Evolutionary conservation across 2,888 invertebrate genomes (phyloP), one percentile per base, ranked within the genome.

Genomic region (Gastrophysa polygoni): DNA sequence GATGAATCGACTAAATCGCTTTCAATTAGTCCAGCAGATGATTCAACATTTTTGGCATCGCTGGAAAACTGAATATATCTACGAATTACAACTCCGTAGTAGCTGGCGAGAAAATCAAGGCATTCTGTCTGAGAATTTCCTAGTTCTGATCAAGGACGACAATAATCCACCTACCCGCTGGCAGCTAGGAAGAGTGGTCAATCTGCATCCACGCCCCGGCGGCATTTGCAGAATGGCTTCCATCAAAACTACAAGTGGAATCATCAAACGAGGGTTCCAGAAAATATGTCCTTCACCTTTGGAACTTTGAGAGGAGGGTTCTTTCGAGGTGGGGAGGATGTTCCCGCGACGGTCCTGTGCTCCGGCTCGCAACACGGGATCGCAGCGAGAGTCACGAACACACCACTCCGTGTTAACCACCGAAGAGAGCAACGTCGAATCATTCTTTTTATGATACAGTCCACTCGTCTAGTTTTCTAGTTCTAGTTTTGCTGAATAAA

Each of bases 1-100:
- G n/a, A 10, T 47, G 11, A 57, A 57, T 3, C 28, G 57, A 17
- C 48, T 57, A n/a, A 21, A 48, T 21, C 55, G 43, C 16, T 57
- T 49, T 34, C 44, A 44, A 20, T n/a, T 55, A 17, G 29, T 72
- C 0, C 71, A 72, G 38, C 59, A 61, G 2, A 38, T 63, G 7
- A 17, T 29, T 1, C 72, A 73, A 32, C 60, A 69, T 44, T 66
- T 60, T 10, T 73, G 52, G 73, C 68, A 52, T 59, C 50, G 58
- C 7, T 71, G 64, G 73, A 57, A 46, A 7, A 46, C 38, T 7
- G 73, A 75, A 17, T 75, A 73, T 10, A 44, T 75, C 1, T 49
- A 17, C n/a, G n/a, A n/a, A n/a, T 64, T 71, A 0, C 70, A 72
- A 50, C 64, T 66, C 3, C 47, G 69, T 0, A 59, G 63, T 0